Evolutionary conservation across 2,888 invertebrate species (phyloP).

Genomic region (Drosophila pseudotakahashii): DNA sequence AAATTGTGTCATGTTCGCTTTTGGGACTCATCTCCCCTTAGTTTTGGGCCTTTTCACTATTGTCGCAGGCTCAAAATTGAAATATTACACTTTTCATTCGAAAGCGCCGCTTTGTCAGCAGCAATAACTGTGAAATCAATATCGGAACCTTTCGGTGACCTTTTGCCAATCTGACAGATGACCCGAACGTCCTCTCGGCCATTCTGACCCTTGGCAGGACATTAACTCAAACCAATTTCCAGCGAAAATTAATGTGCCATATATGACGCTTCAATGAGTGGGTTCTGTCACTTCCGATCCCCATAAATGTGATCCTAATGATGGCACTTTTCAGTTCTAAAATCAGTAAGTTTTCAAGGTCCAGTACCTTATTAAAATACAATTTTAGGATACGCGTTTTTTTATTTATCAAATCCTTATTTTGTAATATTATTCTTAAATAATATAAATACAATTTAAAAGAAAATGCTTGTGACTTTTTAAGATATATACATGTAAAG

Average conservation of each 20-base stretch:
- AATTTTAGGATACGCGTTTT: background rate
- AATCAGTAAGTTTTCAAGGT: background rate
- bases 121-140: constrained; percentile 62
- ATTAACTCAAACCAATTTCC: constrained; percentile 40
- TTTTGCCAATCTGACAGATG: constrained; percentile 62
- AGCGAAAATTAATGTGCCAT: constrained; percentile 61
- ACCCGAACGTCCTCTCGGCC: constrained; percentile 37
- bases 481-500: too few relatives aligned
- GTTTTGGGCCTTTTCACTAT: background rate
- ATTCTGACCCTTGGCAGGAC: constrained; percentile 30
- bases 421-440: background rate
- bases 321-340: constrained; percentile 32
- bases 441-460: background rate
- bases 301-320: constrained; percentile 60
- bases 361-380: background rate
- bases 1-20: constrained; percentile 76
- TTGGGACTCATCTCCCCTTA: constrained; percentile 47
- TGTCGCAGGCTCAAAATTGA: constrained; percentile 65
- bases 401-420: background rate
- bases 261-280: constrained; percentile 60
- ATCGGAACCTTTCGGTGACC: constrained; percentile 56
- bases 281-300: constrained; percentile 48
- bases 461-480: too few relatives aligned
- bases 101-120: constrained; percentile 48
- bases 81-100: constrained; percentile 79